These are phyloP conservation scores for Watsonalla cultraria DNA, from an alignment of 2,888 invertebrate species.

Conservation along the genomic window DNA sequence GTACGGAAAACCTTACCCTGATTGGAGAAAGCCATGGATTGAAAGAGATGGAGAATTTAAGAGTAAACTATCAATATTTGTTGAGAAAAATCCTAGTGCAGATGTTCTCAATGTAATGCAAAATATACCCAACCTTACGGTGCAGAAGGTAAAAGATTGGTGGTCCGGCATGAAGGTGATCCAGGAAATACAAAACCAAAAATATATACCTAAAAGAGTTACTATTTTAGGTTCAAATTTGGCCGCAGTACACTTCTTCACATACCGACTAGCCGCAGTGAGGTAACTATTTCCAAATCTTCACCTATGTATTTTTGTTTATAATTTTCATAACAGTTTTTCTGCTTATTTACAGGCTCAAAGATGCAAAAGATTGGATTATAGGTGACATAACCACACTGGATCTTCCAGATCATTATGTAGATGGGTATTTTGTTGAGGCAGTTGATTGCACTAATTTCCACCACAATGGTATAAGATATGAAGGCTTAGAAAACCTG, in stretches of 20 bases:
- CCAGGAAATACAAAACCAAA: constrained; percentile 78
- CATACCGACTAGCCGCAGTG: constrained; percentile 85
- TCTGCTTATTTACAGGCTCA: constrained; percentile 54
- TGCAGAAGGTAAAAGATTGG: constrained; percentile 76
- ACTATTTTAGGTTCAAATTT: constrained; percentile 86
- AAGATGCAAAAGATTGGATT: constrained; percentile 74
- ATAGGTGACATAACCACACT: constrained; percentile 68
- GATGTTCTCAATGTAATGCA: constrained; percentile 63
- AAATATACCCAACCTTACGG: constrained; percentile 72
- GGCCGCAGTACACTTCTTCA: constrained; percentile 91
- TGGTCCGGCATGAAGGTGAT: constrained; percentile 68
- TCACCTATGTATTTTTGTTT: not conserved
- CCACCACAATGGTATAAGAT: constrained; percentile 79
- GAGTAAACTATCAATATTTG: constrained; percentile 78
- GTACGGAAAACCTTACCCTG: constrained; percentile 66
- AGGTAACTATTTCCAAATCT: constrained; percentile 54
- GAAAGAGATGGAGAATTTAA: constrained; percentile 78
- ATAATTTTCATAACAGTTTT: not conserved
- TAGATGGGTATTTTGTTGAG: constrained; percentile 83
- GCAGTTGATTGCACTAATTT: constrained; percentile 89
- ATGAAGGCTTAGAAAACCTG: constrained; percentile 90
- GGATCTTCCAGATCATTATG: constrained; percentile 79
- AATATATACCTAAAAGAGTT: constrained; percentile 78
- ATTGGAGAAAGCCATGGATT: constrained; percentile 81
- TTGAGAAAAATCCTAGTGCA: constrained; percentile 58